These are phyloP conservation scores for Sturmia bella DNA, from an alignment of 2,888 invertebrate species.

Conservation along the genomic window DNA sequence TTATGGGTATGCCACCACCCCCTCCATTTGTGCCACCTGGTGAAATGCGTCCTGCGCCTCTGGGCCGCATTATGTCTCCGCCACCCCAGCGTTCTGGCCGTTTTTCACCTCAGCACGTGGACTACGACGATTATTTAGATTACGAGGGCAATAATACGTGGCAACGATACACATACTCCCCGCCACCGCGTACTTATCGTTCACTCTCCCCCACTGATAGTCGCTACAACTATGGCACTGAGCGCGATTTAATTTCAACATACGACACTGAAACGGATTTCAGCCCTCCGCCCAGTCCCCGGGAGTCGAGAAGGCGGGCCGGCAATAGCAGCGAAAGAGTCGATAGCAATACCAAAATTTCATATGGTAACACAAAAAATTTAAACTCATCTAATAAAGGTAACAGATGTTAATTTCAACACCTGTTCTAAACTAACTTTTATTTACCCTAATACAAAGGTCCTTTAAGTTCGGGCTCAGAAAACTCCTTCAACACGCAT, in stretches of 20 bases:
- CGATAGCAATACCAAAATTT: constrained; percentile 49
- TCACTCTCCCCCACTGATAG: constrained; percentile 81
- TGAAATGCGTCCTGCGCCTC: constrained; percentile 83
- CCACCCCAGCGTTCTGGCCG: constrained; percentile 76
- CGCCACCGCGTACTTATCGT: constrained; percentile 78
- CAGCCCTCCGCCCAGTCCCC: constrained; percentile 85
- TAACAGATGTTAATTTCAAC: constrained; percentile 10
- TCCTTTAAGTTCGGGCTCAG: constrained; percentile 70
- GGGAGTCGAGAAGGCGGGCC: constrained; percentile 61
- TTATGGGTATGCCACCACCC: constrained; percentile 85
- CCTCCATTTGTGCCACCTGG: constrained; percentile 82
- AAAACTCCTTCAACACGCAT: constrained; percentile 70
- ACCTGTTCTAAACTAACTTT: background rate
- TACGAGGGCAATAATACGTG: constrained; percentile 74
- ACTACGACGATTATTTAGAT: constrained; percentile 73
- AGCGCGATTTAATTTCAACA: constrained; percentile 81
- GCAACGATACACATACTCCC: constrained; percentile 76
- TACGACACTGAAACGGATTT: constrained; percentile 86
- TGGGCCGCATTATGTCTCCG: constrained; percentile 84
- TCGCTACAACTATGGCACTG: constrained; percentile 84
- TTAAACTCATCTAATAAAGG: constrained; percentile 57
- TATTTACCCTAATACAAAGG: constrained; percentile 39
- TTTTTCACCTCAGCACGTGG: constrained; percentile 67
- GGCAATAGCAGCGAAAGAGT: constrained; percentile 46
- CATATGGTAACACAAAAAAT: constrained; percentile 47